Base-by-base conservation (phyloP, 2,888 invertebrate species). In the Ecdyonurus torrentis region DNA sequence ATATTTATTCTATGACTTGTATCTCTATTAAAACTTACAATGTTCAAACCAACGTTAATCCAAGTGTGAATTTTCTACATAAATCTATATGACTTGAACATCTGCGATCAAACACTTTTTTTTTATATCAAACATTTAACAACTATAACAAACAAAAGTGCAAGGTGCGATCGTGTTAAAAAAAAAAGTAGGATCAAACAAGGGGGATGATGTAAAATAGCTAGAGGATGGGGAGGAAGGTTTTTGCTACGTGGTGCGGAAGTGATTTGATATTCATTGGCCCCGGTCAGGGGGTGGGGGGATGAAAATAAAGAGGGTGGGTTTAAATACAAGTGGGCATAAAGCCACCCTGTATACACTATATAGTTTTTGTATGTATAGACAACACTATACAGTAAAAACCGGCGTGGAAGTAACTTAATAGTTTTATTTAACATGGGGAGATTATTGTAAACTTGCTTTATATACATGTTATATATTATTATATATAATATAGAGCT, bases 181-280 rank as follows among this genome's bases (percentile, higher is more conserved):
- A 37, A 37, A 37, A 37, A 37, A 37, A 37, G 37, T 5, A 15
- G 37, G 15, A 10, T 10, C 7, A 37, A 10, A 37, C 5, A 37
- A 37, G 37, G 37, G 37, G 37, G 37, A 10, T 37, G 37, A 15
- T 37, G 15, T 37, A n/a, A 50, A 50, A 10, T 7, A 50, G 50
- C 50, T n/a, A n/a, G 55, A 55, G 55, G 55, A n/a, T 55, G 50
- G n/a, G n/a, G n/a, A n/a, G n/a, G n/a, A n/a, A n/a, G n/a, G n/a
- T 7, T 10, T 7, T 50, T 50, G 55, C 22, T 7, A 18, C 7
- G 19, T 55, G 15, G 55, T n/a, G 55, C n/a, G 55, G n/a, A 55
- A 55, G n/a, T 55, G 55, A 55, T 55, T 55, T 55, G 55, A 55
- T 55, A 55, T 55, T 55, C 55, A 55, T 55, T 55, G 55, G 22